Evolutionary conservation across 1,140 invertebrate genomes (phyloP).

Genomic region (Trichogramma pretiosum): DNA sequence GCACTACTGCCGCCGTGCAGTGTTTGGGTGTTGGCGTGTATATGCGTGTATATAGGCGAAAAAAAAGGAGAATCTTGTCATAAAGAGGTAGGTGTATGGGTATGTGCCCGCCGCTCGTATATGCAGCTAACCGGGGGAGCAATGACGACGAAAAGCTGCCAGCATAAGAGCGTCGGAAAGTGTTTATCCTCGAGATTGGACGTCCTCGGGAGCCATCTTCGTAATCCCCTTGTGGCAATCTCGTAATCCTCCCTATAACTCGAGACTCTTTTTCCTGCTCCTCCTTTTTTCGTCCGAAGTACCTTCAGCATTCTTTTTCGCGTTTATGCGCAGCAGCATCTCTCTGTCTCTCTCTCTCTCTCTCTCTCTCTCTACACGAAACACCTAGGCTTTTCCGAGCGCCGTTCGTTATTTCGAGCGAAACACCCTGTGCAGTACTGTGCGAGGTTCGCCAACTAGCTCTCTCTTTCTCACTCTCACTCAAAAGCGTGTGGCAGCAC

Average conservation of each 20-base stretch:
- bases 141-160: not conserved
- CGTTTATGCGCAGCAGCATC: no score
- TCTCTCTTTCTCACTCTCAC: not conserved
- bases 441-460: no score
- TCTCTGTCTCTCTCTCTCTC: no score
- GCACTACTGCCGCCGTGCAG: no score
- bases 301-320: not conserved
- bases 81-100: slow-evolving; percentile 1
- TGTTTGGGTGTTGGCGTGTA: no score
- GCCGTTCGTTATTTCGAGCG: not conserved
- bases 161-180: slow-evolving; percentile 36
- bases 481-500: not conserved
- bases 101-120: slow-evolving; percentile 2
- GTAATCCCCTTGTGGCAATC: slow-evolving; percentile 45
- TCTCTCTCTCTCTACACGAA: no score
- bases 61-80: slow-evolving; percentile 2
- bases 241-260: slow-evolving; percentile 45
- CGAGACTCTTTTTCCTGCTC: slow-evolving; percentile 19
- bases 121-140: no score
- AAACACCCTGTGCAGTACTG: not conserved
- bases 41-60: no score
- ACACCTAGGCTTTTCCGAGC: not conserved
- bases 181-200: slow-evolving; percentile 47
- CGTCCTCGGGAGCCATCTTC: slow-evolving; percentile 40
- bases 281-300: not conserved